Percentiles rank a stretch among this genome's conserved stretches.
These are phyloP conservation scores for Torymus auratus DNA, from an alignment of 2,888 invertebrate species.

Conservation along the genomic window DNA sequence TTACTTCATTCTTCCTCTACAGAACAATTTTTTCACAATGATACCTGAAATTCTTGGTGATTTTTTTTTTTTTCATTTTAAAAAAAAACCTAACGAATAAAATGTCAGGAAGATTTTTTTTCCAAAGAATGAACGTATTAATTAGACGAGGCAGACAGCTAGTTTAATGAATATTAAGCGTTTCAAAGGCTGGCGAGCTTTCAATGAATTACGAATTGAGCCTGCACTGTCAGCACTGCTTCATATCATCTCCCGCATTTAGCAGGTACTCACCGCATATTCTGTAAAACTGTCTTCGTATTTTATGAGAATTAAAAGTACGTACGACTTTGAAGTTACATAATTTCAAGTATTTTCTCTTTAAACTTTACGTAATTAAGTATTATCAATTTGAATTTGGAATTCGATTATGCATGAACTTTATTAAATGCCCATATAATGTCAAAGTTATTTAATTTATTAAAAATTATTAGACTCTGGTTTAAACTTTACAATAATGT, in stretches of 20 bases:
- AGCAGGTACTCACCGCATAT: slow-evolving; percentile 16
- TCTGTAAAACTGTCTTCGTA: slow-evolving; percentile 9
- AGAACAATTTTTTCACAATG: background rate
- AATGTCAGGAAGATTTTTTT: slow-evolving; percentile 7
- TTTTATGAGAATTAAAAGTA: slow-evolving; percentile 6
- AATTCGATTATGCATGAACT: too few species aligned
- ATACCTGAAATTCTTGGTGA: background rate
- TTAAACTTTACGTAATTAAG: too few species aligned
- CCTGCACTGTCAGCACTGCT: slow-evolving; percentile 37
- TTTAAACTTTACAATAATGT: too few species aligned
- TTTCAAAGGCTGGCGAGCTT: slow-evolving; percentile 16
- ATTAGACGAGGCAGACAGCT: slow-evolving; percentile 16
- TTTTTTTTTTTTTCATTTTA: background rate
- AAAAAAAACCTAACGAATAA: background rate
- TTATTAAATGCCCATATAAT: too few species aligned
- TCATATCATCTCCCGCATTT: slow-evolving; percentile 23
- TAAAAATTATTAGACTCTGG: too few species aligned
- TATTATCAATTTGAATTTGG: too few species aligned
- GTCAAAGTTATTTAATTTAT: too few species aligned
- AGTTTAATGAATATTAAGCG: slow-evolving; percentile 47
- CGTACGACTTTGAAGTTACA: too few species aligned
- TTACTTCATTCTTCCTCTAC: background rate
- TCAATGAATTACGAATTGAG: slow-evolving; percentile 30
- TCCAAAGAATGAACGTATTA: slow-evolving; percentile 2
- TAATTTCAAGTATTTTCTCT: too few species aligned